Conservation (phyloP, 2,797 vertebrate genomes). For the Rhabdomys pumilio region DNA sequence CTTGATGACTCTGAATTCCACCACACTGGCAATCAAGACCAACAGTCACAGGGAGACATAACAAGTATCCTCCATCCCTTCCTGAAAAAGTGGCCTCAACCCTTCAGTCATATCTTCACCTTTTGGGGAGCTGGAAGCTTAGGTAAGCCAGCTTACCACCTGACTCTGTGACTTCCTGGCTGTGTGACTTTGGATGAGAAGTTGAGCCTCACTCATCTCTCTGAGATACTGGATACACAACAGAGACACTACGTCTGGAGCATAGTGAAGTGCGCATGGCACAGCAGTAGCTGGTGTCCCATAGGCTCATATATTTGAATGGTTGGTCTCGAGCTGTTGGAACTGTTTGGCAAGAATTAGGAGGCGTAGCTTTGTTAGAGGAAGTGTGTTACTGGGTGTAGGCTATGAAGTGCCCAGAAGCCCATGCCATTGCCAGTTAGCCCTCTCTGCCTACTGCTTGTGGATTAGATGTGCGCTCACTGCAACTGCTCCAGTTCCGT, state of each 20-base stretch:
- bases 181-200: not conserved
- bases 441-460: not conserved
- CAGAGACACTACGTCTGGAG: not conserved
- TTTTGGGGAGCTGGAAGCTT: not conserved
- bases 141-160: not conserved
- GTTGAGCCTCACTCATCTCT: not conserved
- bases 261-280: not conserved
- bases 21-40: not conserved
- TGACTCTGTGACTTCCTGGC: not conserved
- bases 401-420: not conserved
- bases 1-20: not conserved
- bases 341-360: not conserved
- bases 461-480: not conserved
- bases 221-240: not conserved
- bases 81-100: not conserved
- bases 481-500: not conserved
- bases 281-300: not conserved
- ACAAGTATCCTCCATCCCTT: not conserved
- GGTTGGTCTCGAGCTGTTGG: not conserved
- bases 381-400: not conserved
- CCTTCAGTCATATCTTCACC: not conserved
- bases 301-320: not conserved
- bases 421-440: not conserved
- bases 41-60: not conserved
- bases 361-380: not conserved